Evolutionary conservation across 2,113 vertebrate species (phyloP).

Genomic region (Aramus guarauna): DNA sequence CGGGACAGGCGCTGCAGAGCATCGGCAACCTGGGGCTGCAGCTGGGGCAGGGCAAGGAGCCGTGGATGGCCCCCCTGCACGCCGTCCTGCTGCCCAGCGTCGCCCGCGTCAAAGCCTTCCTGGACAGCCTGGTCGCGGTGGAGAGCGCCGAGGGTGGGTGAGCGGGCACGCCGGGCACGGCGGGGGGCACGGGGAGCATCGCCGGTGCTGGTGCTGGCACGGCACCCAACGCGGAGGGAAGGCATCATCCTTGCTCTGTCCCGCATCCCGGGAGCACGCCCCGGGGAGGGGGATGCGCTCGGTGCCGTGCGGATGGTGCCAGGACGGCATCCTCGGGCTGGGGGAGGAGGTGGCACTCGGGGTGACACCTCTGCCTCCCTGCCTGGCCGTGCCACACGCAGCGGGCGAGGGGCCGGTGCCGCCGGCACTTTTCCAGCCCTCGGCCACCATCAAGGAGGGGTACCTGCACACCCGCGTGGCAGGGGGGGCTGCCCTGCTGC

Average conservation of each 20-base stretch:
- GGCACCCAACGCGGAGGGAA: neutral
- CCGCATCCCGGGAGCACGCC: neutral
- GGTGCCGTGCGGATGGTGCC: neutral
- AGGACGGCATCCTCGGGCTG: neutral
- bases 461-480: slow-evolving; percentile 82
- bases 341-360: neutral
- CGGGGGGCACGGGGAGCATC: neutral
- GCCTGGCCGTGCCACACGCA: neutral
- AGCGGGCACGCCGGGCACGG: neutral
- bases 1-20: slow-evolving; percentile 81
- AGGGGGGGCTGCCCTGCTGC: slow-evolving; percentile 73
- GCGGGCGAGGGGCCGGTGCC: slow-evolving; percentile 62
- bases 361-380: neutral
- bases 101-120: slow-evolving; percentile 80
- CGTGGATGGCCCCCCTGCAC: slow-evolving; percentile 89
- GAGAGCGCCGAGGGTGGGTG: slow-evolving; percentile 82
- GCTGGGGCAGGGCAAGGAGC: slow-evolving; percentile 89
- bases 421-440: slow-evolving; percentile 67
- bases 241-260: neutral
- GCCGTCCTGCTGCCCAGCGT: slow-evolving; percentile 83
- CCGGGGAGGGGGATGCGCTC: accelerated
- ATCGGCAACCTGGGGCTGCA: slow-evolving; percentile 91
- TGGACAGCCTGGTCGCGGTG: slow-evolving; percentile 84
- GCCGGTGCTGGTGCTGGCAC: neutral
- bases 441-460: slow-evolving; percentile 84